A percentile compares a stretch with the other conserved stretches of the same genome.
Evolutionary conservation across 2,888 invertebrate genomes (phyloP).

Genomic region (Pterostichus niger): DNA sequence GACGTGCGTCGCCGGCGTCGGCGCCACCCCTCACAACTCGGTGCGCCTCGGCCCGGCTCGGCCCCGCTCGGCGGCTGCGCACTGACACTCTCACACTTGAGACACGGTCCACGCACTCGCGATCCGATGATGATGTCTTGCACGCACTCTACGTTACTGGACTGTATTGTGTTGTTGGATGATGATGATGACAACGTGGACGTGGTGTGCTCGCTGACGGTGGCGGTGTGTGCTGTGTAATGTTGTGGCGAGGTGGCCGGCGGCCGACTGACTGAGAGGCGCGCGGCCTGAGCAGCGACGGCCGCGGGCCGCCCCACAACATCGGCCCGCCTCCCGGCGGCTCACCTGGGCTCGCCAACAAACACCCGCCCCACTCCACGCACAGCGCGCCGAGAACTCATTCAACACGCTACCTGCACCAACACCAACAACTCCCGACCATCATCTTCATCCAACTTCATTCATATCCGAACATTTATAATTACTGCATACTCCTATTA

Average conservation of each 20-base stretch:
- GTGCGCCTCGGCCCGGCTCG: constrained; percentile 74
- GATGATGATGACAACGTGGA: constrained; percentile 68
- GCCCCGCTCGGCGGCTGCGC: constrained; percentile 68
- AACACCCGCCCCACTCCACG: constrained; percentile 71
- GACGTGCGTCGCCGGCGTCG: constrained; percentile 71
- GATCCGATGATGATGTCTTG: constrained; percentile 26
- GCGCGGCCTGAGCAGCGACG: constrained; percentile 76
- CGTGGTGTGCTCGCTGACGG: constrained; percentile 60
- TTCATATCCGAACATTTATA: constrained; percentile 12
- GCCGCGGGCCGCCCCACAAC: constrained; percentile 72
- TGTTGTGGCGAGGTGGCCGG: constrained; percentile 69
- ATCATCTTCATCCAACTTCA: constrained; percentile 10
- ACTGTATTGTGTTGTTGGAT: not conserved
- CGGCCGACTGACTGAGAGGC: constrained; percentile 72
- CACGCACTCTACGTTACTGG: too few relatives aligned
- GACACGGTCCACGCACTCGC: constrained; percentile 30
- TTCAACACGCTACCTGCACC: constrained; percentile 12
- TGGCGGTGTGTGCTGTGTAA: constrained; percentile 68
- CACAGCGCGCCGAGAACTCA: constrained; percentile 72
- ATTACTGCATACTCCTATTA: too few relatives aligned
- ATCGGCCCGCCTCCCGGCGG: constrained; percentile 71
- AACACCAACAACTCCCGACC: constrained; percentile 17
- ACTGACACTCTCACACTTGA: constrained; percentile 10
- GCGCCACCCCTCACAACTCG: constrained; percentile 73
- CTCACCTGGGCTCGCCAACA: constrained; percentile 64